Conservation (phyloP, 1,140 invertebrate species). For the Glomeris maerens region DNA sequence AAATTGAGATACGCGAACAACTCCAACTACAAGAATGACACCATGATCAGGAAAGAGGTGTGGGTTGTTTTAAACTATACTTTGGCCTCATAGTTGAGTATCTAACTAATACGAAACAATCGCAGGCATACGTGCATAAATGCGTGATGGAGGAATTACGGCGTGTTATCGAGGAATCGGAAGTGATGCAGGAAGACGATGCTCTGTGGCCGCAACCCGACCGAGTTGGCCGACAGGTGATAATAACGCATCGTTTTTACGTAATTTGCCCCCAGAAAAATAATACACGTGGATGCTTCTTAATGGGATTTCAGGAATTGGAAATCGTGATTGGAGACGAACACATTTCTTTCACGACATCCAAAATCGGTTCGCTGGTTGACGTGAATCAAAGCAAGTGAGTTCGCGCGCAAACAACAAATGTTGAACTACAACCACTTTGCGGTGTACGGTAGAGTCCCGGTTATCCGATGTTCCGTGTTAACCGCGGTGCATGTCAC, state of each 20-base stretch:
- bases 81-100: too few species aligned
- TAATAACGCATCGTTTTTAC: conserved; percentile 1
- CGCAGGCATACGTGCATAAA: conserved; percentile 75
- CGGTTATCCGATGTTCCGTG: too few species aligned
- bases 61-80: too few species aligned
- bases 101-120: too few species aligned
- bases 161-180: conserved; percentile 92
- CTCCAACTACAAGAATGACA: conserved; percentile 99
- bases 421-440: too few species aligned
- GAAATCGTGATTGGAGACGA: conserved; percentile 99
- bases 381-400: conserved; percentile 90
- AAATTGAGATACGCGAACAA: conserved; percentile 98
- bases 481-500: too few species aligned
- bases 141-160: conserved; percentile 98
- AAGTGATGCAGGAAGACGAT: conserved; percentile 98
- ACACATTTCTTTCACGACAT: conserved; percentile 99
- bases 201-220: conserved; percentile 92
- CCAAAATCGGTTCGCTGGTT: conserved; percentile 95
- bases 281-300: too few species aligned
- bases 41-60: conserved; percentile 96
- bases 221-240: conserved; percentile 66
- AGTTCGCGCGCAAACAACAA: too few species aligned
- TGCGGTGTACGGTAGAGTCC: too few species aligned
- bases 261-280: too few species aligned
- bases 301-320: conserved; percentile 55